Conservation (phyloP, 2,113 vertebrate species). For the Onychostruthus taczanowskii region DNA sequence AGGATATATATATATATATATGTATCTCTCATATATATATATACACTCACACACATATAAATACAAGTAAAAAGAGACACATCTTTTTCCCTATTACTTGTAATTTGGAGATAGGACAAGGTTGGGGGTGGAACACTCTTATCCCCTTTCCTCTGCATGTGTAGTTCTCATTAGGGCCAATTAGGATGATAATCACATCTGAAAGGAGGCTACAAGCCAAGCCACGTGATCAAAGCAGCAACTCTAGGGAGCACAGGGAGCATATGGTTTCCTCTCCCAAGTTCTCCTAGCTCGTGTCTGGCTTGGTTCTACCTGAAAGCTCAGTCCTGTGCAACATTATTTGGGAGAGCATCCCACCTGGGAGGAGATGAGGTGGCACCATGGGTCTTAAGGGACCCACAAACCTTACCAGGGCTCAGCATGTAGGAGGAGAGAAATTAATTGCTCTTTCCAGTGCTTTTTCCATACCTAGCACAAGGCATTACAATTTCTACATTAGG, state of each 20-base stretch:
- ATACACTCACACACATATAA: accelerated
- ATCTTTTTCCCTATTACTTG: background rate
- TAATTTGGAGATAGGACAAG: background rate
- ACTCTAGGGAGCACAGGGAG: background rate
- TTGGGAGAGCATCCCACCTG: background rate
- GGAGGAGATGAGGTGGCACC: accelerated
- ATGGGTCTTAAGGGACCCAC: background rate
- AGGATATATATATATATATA: background rate
- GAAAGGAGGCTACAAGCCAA: conserved; percentile 25
- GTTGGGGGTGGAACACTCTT: background rate
- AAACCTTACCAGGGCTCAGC: background rate
- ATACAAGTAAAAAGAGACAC: background rate
- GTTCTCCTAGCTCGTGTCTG: background rate
- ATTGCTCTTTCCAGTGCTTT: background rate
- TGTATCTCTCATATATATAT: too few species aligned
- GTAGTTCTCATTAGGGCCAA: conserved; percentile 29
- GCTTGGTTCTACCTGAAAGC: background rate
- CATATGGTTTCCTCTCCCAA: background rate
- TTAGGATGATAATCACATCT: conserved; percentile 18
- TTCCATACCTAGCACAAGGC: background rate
- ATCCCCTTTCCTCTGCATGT: conserved; percentile 10
- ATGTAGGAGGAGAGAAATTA: background rate
- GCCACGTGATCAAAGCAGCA: conserved; percentile 2
- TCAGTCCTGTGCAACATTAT: accelerated
- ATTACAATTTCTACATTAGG: background rate